These are phyloP conservation scores for Uria lomvia DNA, from an alignment of 2,113 vertebrate genomes.

Conservation along the genomic window DNA sequence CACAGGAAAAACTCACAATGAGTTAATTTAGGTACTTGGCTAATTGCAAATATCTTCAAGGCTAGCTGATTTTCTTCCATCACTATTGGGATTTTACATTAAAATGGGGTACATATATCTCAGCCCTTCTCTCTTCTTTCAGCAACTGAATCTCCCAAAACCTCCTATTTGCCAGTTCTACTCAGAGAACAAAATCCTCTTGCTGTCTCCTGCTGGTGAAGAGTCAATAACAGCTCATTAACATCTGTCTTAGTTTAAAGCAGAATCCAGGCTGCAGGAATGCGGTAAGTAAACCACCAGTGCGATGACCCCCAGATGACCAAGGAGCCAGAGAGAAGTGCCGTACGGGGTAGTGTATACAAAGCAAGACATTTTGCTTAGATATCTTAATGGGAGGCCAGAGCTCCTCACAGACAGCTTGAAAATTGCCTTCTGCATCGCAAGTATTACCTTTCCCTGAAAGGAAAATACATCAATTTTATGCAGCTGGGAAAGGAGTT, in stretches of 20 bases:
- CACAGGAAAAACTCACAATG: not conserved
- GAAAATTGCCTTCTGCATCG: slow-evolving; percentile 26
- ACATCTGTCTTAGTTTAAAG: slow-evolving; percentile 29
- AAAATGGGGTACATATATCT: not conserved
- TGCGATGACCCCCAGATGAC: not conserved
- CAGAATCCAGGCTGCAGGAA: not conserved
- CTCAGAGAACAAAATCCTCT: not conserved
- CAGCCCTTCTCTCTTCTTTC: not conserved
- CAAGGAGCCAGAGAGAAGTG: not conserved
- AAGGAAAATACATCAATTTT: not conserved
- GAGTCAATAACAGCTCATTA: slow-evolving; percentile 1
- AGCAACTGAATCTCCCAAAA: not conserved
- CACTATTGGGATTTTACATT: not conserved
- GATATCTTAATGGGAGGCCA: not conserved
- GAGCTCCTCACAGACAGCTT: not conserved
- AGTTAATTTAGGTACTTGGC: not conserved
- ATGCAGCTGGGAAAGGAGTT: not conserved
- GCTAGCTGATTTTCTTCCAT: not conserved
- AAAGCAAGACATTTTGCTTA: slow-evolving; percentile 5
- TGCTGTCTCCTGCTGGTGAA: not conserved
- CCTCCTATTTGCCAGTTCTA: not conserved
- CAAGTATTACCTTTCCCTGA: slow-evolving; percentile 26
- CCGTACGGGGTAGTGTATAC: not conserved
- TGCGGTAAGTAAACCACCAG: slow-evolving; percentile 1
- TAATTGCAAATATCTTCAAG: not conserved